phyloP scores from a whole-genome alignment of 1,140 invertebrate species.

The Scaptomyza pallida region DNA sequence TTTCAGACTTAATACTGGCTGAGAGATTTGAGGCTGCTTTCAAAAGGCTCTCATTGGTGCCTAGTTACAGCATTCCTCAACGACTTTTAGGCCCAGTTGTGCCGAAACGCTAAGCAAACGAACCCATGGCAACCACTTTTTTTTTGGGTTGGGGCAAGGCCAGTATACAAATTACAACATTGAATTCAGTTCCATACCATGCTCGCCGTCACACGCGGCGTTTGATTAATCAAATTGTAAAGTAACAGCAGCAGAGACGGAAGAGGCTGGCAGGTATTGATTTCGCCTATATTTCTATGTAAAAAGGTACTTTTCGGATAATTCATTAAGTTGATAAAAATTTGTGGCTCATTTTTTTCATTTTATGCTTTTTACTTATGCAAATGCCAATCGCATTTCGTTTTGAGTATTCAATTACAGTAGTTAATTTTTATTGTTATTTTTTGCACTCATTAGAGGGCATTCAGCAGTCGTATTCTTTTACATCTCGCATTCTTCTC shows the following conservation, averaged over 20 bases:
- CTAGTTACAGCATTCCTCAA: constrained; percentile 41
- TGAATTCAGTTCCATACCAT: constrained; percentile 8
- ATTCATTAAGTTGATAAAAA: background rate
- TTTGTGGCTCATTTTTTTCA: background rate
- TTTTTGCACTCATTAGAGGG: background rate
- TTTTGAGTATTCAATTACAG: too few relatives aligned
- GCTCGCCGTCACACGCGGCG: constrained; percentile 41
- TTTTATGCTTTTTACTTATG: too few relatives aligned
- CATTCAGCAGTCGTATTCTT: background rate
- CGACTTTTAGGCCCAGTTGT: background rate
- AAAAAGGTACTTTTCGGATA: background rate
- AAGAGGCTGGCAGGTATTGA: constrained; percentile 43
- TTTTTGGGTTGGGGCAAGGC: too few relatives aligned
- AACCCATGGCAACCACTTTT: constrained; percentile 69
- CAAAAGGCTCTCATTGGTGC: background rate
- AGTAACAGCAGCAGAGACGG: background rate
- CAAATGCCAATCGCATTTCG: too few relatives aligned
- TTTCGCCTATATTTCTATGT: constrained; percentile 45
- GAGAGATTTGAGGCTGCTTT: background rate
- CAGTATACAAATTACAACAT: background rate
- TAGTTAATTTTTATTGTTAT: too few relatives aligned
- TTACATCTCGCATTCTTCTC: background rate
- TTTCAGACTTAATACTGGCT: constrained; percentile 20
- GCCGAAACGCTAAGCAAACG: constrained; percentile 37
- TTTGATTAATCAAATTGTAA: constrained; percentile 64